A percentile compares a stretch with the other conserved stretches of the same genome.
Conservation (phyloP, 2,888 invertebrate genomes). For the Drosophila percnosoma region DNA sequence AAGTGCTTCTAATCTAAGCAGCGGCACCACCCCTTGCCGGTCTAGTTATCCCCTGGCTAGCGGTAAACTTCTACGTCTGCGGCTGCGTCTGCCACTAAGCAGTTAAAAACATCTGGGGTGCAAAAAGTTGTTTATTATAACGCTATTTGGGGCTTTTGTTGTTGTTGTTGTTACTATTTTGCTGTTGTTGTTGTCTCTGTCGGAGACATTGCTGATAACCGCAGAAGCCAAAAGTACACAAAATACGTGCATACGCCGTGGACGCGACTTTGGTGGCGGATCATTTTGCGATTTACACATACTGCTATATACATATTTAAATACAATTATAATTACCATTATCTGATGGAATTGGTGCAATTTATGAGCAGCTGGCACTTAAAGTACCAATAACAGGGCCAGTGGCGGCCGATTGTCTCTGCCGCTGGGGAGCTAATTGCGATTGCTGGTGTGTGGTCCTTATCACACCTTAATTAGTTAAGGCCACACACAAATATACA, state of each 20-base stretch:
- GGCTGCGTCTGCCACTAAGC: constrained; percentile 11
- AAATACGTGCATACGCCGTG: constrained; percentile 24
- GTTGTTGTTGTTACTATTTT: constrained; percentile 24
- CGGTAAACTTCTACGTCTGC: neutral
- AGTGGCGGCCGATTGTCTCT: constrained; percentile 39
- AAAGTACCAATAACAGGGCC: constrained; percentile 18
- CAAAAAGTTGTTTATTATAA: constrained; percentile 64
- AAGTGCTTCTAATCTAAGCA: constrained; percentile 50
- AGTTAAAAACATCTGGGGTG: constrained; percentile 49
- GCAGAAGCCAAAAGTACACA: constrained; percentile 43
- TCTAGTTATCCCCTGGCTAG: constrained; percentile 25
- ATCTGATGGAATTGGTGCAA: constrained; percentile 34
- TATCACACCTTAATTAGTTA: constrained; percentile 52
- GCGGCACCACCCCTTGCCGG: constrained; percentile 16
- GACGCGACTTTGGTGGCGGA: constrained; percentile 45
- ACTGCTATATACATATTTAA: constrained; percentile 1
- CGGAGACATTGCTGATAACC: constrained; percentile 44
- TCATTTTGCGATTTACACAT: constrained; percentile 32
- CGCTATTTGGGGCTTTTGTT: constrained; percentile 47
- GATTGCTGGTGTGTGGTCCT: constrained; percentile 47
- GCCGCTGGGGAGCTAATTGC: neutral
- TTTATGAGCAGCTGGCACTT: constrained; percentile 29
- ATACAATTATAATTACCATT: constrained; percentile 13
- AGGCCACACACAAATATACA: constrained; percentile 42
- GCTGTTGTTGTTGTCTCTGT: constrained; percentile 21